These are phyloP conservation scores for Scomber scombrus DNA, from an alignment of 2,113 vertebrate species.

Conservation along the genomic window DNA sequence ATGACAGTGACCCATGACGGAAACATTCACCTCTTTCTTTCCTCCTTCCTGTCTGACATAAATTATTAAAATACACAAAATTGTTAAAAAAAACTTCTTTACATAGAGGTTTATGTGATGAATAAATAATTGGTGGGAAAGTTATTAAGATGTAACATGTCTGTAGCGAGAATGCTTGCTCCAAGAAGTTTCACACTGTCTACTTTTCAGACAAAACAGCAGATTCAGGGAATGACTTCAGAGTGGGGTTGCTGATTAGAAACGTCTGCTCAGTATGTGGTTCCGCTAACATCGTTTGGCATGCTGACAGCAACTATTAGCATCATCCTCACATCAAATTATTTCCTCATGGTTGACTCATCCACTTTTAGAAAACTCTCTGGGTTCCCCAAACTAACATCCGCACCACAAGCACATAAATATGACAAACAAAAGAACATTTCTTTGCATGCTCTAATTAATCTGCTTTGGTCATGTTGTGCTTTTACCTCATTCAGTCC, in stretches of 20 bases:
- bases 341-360: constrained; percentile 54
- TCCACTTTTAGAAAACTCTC: constrained; percentile 44
- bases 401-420: constrained; percentile 39
- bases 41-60: neutral
- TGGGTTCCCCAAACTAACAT: constrained; percentile 42
- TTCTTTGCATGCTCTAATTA: constrained; percentile 20
- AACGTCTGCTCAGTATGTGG: constrained; percentile 62
- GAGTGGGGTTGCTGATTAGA: constrained; percentile 60
- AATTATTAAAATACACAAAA: neutral
- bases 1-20: constrained; percentile 30
- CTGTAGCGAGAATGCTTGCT: neutral
- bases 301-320: constrained; percentile 70
- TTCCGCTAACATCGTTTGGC: constrained; percentile 65
- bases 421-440: constrained; percentile 50
- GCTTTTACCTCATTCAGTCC: constrained; percentile 12
- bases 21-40: neutral
- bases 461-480: constrained; percentile 43
- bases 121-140: neutral
- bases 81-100: neutral
- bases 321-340: constrained; percentile 67
- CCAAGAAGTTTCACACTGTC: constrained; percentile 18
- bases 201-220: constrained; percentile 45
- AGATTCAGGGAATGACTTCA: constrained; percentile 36
- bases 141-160: neutral
- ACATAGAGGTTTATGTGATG: neutral